Conservation (phyloP, 2,797 vertebrate genomes). For the Labeo calbasu region DNA sequence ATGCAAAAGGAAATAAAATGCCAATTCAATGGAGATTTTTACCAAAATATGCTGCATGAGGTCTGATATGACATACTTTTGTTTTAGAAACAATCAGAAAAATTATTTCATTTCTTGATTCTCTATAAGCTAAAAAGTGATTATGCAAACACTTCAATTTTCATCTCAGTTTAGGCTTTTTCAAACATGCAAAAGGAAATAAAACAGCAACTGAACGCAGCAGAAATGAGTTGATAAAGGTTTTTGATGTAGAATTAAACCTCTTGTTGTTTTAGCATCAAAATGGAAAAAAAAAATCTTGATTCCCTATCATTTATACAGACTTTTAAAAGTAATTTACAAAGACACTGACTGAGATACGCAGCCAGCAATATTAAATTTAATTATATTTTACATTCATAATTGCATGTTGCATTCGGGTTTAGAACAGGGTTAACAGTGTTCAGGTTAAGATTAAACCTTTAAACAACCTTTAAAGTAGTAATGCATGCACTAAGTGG, state of each 20-base stretch:
- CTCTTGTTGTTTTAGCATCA: not conserved
- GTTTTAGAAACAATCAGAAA: not conserved
- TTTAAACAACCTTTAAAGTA: not conserved
- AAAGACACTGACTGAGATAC: not conserved
- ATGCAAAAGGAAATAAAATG: not conserved
- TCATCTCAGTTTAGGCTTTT: constrained; percentile 53
- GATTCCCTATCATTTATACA: not conserved
- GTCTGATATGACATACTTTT: not conserved
- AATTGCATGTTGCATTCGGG: not conserved
- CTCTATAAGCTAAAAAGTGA: constrained; percentile 25
- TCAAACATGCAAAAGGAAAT: constrained; percentile 55
- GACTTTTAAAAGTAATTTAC: not conserved
- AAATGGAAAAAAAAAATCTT: not conserved
- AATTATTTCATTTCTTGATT: not conserved
- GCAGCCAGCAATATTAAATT: not conserved
- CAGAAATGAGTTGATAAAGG: constrained; percentile 5
- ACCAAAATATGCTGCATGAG: constrained; percentile 7
- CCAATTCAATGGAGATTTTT: not conserved
- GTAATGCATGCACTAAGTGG: not conserved
- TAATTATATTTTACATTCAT: not conserved
- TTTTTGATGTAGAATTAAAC: constrained; percentile 24
- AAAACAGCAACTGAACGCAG: constrained; percentile 26
- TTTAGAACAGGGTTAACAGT: not conserved
- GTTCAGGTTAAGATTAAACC: not conserved
- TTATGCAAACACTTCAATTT: constrained; percentile 22